phyloP scores from a whole-genome alignment of 1,140 invertebrate genomes.

The Meloidogyne hapla region DNA sequence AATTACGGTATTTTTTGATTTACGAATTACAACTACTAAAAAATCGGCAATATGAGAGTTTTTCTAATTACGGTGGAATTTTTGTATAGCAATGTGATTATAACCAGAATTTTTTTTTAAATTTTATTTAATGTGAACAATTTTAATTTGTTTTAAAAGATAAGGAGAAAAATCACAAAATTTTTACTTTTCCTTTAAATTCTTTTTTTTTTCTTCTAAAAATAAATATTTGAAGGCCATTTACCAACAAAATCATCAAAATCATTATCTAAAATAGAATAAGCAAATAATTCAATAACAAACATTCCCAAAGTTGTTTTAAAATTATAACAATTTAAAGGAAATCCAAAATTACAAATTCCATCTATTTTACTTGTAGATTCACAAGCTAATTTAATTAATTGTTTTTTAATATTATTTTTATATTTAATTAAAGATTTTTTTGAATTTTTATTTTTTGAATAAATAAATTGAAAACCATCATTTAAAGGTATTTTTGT shows the following conservation, averaged over 20 bases:
- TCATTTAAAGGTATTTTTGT: neutral
- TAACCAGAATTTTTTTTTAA: no score
- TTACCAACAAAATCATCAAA: constrained; percentile 3
- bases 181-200: no score
- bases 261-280: neutral
- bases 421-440: no score
- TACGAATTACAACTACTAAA: no score
- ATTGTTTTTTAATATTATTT: neutral
- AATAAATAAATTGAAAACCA: neutral
- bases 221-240: neutral
- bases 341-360: neutral
- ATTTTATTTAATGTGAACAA: no score
- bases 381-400: neutral
- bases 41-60: no score
- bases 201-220: neutral
- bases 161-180: no score
- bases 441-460: neutral
- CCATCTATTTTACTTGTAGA: neutral
- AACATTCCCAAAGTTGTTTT: neutral
- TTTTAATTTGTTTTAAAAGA: no score
- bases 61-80: no score
- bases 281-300: neutral
- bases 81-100: no score
- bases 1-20: no score
- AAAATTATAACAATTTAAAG: neutral